These are phyloP conservation scores for Neomorphus geoffroyi DNA, from an alignment of 2,797 vertebrate species.

Conservation along the genomic window DNA sequence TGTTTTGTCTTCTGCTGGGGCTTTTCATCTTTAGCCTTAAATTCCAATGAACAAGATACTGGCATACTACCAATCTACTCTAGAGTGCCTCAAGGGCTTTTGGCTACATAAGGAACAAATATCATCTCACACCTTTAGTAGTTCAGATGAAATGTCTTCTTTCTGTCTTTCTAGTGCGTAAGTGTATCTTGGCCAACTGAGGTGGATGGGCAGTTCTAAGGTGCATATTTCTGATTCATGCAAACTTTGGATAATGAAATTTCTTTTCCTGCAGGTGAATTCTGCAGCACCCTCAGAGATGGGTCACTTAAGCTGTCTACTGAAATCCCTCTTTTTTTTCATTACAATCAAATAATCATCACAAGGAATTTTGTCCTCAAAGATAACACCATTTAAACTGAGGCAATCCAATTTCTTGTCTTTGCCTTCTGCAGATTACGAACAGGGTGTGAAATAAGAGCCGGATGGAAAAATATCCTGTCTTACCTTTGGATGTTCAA, in stretches of 20 bases:
- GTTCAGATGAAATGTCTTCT: neutral
- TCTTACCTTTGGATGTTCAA: neutral
- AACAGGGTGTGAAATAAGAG: neutral
- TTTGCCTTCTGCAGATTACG: neutral
- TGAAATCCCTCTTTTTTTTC: neutral
- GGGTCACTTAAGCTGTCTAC: neutral
- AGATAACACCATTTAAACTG: neutral
- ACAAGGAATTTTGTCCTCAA: neutral
- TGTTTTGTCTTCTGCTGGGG: neutral
- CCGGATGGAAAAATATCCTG: neutral
- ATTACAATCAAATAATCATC: neutral
- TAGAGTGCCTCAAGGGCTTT: neutral
- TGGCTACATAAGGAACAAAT: constrained; percentile 1
- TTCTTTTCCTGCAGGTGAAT: neutral
- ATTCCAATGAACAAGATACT: constrained; percentile 29
- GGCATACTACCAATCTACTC: neutral
- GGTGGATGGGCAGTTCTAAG: neutral
- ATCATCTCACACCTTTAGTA: neutral
- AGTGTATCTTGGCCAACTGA: neutral
- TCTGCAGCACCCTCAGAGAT: neutral
- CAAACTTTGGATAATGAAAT: neutral
- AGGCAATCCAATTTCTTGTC: neutral
- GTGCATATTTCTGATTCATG: neutral
- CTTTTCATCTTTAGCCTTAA: constrained; percentile 28
- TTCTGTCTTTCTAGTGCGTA: neutral